Percentiles rank a stretch among this genome's conserved stretches.
phyloP scores from a whole-genome alignment of 1,140 invertebrate species.

The Sminthurides bifidus region DNA sequence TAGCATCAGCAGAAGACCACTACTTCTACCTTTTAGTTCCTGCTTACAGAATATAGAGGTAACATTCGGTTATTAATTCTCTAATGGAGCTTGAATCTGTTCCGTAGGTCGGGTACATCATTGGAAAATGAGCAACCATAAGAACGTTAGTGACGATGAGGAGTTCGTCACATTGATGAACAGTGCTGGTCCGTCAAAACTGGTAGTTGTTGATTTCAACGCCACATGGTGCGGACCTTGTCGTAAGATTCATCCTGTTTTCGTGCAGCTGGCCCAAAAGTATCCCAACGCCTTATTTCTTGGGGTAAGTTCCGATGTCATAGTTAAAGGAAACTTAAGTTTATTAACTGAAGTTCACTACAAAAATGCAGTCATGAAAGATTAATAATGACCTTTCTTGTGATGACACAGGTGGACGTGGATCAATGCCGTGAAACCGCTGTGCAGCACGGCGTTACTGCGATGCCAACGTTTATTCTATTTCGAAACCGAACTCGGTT shows the following conservation, averaged over 20 bases:
- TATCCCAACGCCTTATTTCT: constrained; percentile 83
- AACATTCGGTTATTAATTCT: no score
- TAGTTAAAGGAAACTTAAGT: not conserved
- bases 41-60: no score
- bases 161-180: constrained; percentile 22
- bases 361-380: no score
- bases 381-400: no score
- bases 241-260: constrained; percentile 77
- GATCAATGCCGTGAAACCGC: constrained; percentile 78
- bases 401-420: constrained; percentile 93
- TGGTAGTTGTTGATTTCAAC: constrained; percentile 91
- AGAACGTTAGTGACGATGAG: constrained; percentile 28
- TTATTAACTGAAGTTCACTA: not conserved
- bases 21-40: no score
- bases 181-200: constrained; percentile 59
- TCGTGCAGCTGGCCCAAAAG: constrained; percentile 68
- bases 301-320: constrained; percentile 16
- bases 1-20: no score
- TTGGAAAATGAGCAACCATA: constrained; percentile 29
- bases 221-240: constrained; percentile 93
- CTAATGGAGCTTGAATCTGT: not conserved
- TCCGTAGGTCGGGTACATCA: no score
- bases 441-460: constrained; percentile 66
- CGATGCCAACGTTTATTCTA: constrained; percentile 97
- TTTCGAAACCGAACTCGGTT: constrained; percentile 56